A percentile compares a stretch with the other conserved stretches of the same genome.
Evolutionary conservation across 2,113 vertebrate genomes (phyloP).

Genomic region (Perca schrenkii): DNA sequence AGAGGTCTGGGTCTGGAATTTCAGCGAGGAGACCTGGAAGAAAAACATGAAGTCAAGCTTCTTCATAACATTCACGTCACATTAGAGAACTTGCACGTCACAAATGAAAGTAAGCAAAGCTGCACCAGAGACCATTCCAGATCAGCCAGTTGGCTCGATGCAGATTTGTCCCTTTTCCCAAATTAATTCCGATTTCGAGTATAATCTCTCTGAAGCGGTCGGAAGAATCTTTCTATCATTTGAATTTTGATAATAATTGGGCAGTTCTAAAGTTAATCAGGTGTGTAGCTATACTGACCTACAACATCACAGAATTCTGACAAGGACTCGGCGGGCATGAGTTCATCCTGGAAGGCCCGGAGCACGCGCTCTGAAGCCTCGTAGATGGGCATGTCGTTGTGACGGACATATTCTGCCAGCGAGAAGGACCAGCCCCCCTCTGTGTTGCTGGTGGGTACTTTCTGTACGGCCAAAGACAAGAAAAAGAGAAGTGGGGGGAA

Average conservation of each 20-base stretch:
- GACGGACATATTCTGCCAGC: conserved; percentile 96
- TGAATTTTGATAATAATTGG: neutral
- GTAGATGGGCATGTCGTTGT: conserved; percentile 98
- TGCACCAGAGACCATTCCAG: neutral
- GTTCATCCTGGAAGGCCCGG: conserved; percentile 97
- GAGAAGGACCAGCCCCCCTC: conserved; percentile 99
- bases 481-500: neutral
- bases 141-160: neutral
- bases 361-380: conserved; percentile 96
- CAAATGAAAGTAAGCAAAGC: neutral
- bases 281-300: conserved; percentile 84
- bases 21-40: conserved; percentile 93
- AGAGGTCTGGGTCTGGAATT: conserved; percentile 92
- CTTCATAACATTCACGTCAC: too few relatives aligned
- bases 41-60: neutral
- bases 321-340: conserved; percentile 97
- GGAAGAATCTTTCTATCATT: neutral
- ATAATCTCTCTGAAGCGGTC: neutral
- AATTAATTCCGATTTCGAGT: neutral
- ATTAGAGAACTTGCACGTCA: neutral
- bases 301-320: conserved; percentile 95
- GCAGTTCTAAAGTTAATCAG: neutral
- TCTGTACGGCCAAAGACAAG: conserved; percentile 80
- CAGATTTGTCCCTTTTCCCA: neutral
- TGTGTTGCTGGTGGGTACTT: conserved; percentile 98